phyloP scores from a whole-genome alignment of 2,113 vertebrate species.

The Microtus ochrogaster region DNA sequence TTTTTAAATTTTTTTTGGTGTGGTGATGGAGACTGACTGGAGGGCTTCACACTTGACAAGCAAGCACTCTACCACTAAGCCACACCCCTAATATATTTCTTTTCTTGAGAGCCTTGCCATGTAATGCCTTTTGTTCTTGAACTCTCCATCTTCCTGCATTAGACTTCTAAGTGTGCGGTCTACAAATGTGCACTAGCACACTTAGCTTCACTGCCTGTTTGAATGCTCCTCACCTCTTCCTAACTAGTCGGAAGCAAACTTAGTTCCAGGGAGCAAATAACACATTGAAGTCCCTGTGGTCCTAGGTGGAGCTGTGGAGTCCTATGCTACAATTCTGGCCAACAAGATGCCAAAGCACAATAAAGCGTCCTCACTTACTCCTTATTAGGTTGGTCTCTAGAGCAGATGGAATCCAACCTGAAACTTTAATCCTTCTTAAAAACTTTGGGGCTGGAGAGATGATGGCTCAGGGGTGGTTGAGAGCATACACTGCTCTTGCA shows the following conservation, averaged over 20 bases:
- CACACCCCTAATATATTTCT: neutral
- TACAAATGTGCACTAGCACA: neutral
- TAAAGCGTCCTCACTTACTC: neutral
- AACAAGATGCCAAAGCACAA: neutral
- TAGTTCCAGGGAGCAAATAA: neutral
- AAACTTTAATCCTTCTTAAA: slow-evolving; percentile 11
- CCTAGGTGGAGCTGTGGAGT: neutral
- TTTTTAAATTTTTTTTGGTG: neutral
- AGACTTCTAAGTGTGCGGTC: neutral
- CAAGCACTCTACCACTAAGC: neutral
- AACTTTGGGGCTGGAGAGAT: neutral
- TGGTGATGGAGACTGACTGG: neutral
- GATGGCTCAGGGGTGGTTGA: neutral
- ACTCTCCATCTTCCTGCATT: no score
- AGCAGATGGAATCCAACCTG: neutral
- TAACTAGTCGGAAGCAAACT: neutral
- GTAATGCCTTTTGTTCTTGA: neutral
- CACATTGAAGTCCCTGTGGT: neutral
- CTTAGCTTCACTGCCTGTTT: neutral
- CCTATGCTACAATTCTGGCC: neutral
- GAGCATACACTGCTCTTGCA: neutral
- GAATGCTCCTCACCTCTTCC: neutral
- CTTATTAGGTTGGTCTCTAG: neutral
- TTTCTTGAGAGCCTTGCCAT: neutral
- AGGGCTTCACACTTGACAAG: neutral